Evolutionary conservation across 2,888 invertebrate genomes (phyloP), one percentile per base, ranked within the genome.

Genomic region (Scrobipalpa atriplicella): DNA sequence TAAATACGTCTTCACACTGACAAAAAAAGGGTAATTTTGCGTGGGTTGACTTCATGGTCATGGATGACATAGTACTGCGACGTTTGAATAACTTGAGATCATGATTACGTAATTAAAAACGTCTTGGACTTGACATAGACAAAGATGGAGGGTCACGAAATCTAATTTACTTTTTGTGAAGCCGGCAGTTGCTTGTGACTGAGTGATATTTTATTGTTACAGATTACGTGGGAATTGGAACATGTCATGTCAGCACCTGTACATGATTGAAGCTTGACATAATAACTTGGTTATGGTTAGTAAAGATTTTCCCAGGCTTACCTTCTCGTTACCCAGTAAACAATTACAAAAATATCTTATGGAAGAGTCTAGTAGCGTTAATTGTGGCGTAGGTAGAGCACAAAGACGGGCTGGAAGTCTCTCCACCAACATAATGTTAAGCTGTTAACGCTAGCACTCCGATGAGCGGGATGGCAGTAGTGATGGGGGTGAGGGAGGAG

Each of bases 61-160:
- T 9, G 19, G 29, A 29, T 29, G 29, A 29, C 52, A 16, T 18
- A n/a, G n/a, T n/a, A 58, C 54, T 10, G 58, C 58, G 36, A 36
- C 36, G 58, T 16, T 58, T 58, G n/a, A 58, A 58, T 58, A 36
- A 36, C 58, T 58, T 58, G 36, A 36, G 58, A 58, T 58, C 29
- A 36, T 58, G 58, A 58, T 58, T 58, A 58, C 58, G 58, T 58
- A 58, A 58, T 58, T 58, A 58, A 36, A 7, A 36, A 29, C n/a
- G 29, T 29, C 58, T 58, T 58, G 58, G 36, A 58, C 58, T 58
- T 58, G 58, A 58, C 58, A 58, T n/a, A 36, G 58, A 58, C 36
- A 36, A 58, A 36, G 36, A 10, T 36, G n/a, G 43, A 1, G 5
- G 58, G 36, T 0, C 58, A 58, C n/a, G 21, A 54, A 36, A 58